Evolutionary conservation across 2,113 vertebrate species (phyloP).

Genomic region (Phylloscopus trochilus): DNA sequence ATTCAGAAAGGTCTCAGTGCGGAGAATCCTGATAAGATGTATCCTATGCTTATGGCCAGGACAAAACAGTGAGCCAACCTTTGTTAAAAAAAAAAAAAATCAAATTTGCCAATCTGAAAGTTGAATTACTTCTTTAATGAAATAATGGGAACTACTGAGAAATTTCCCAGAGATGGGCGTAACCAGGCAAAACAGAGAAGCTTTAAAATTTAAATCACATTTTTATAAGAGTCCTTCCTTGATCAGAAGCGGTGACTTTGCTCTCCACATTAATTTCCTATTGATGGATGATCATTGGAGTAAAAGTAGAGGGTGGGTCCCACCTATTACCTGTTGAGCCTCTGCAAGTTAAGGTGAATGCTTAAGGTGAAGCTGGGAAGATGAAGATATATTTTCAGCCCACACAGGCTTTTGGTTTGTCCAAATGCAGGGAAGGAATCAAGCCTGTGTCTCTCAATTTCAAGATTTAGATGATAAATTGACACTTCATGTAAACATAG

Average conservation of each 20-base stretch:
- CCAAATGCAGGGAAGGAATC: background rate
- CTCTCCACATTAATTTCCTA: background rate
- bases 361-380: background rate
- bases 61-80: background rate
- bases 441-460: background rate
- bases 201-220: background rate
- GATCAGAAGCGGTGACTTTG: background rate
- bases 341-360: background rate
- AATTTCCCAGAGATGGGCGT: background rate
- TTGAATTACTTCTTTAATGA: background rate
- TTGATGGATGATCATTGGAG: fast-evolving
- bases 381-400: background rate
- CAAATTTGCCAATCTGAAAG: background rate
- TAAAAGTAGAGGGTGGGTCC: background rate
- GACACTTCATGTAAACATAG: background rate
- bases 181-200: background rate
- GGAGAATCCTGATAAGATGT: background rate
- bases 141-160: background rate
- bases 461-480: background rate
- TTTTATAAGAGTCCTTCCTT: background rate
- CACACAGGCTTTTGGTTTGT: background rate
- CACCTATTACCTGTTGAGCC: background rate
- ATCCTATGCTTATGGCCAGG: background rate
- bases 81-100: background rate
- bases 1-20: background rate